phyloP scores from a whole-genome alignment of 2,888 invertebrate genomes.

The Cabera pusaria region DNA sequence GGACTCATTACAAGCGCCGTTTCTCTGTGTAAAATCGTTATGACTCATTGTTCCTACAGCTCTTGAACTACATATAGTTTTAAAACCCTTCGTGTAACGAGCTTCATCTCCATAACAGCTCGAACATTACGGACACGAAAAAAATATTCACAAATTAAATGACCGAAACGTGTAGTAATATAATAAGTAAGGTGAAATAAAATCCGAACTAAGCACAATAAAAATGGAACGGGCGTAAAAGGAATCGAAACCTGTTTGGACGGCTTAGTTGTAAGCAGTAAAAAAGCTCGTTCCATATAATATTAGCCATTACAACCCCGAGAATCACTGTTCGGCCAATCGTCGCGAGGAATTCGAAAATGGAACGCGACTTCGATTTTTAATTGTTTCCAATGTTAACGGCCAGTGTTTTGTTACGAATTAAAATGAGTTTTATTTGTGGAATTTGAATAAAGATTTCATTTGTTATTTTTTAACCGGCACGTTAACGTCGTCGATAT shows the following conservation, averaged over 20 bases:
- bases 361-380: slow-evolving; percentile 65
- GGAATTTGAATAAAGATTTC: slow-evolving; percentile 44
- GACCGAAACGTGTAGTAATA: slow-evolving; percentile 64
- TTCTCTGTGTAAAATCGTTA: slow-evolving; percentile 69
- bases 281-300: slow-evolving; percentile 79
- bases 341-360: slow-evolving; percentile 66
- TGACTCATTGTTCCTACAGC: slow-evolving; percentile 73
- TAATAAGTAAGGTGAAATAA: slow-evolving; percentile 72
- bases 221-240: slow-evolving; percentile 70
- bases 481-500: slow-evolving; percentile 27
- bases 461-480: slow-evolving; percentile 19
- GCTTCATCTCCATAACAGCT: slow-evolving; percentile 22
- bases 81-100: slow-evolving; percentile 21
- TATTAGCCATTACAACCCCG: slow-evolving; percentile 79
- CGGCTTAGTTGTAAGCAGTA: slow-evolving; percentile 74
- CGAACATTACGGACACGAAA: slow-evolving; percentile 16
- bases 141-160: slow-evolving; percentile 38
- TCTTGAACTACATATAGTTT: slow-evolving; percentile 45
- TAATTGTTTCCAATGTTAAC: slow-evolving; percentile 70
- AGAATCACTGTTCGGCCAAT: slow-evolving; percentile 74
- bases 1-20: slow-evolving; percentile 68
- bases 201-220: slow-evolving; percentile 69
- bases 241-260: slow-evolving; percentile 72
- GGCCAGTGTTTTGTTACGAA: slow-evolving; percentile 53
- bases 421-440: slow-evolving; percentile 49